Percentiles rank a stretch among this genome's conserved stretches.
Evolutionary conservation across 2,797 vertebrate species (phyloP).

Genomic region (Enteromius treurensis): DNA sequence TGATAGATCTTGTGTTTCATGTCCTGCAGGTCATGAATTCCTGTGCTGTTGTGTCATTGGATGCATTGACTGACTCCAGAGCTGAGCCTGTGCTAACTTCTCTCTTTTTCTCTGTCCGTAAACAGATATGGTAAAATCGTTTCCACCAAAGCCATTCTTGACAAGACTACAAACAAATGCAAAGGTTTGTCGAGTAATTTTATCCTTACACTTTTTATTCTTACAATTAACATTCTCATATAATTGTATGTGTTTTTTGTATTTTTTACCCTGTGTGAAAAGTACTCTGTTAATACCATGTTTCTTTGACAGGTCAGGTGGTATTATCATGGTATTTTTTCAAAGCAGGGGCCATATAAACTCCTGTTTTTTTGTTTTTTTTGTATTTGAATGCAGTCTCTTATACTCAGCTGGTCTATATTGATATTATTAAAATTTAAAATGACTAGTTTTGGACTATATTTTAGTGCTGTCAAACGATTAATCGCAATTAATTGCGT

Average conservation of each 20-base stretch:
- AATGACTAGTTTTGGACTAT: neutral
- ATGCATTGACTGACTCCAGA: slow-evolving; percentile 44
- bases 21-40: slow-evolving; percentile 49
- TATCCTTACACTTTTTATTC: slow-evolving; percentile 5
- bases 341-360: neutral
- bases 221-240: neutral
- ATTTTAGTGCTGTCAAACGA: neutral
- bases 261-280: neutral
- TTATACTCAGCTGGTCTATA: neutral
- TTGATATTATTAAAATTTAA: neutral
- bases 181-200: slow-evolving; percentile 85
- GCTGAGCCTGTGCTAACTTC: slow-evolving; percentile 36
- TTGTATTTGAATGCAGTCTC: neutral
- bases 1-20: slow-evolving; percentile 36
- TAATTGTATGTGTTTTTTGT: neutral
- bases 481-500: neutral
- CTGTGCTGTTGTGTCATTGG: slow-evolving; percentile 46
- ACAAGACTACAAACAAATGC: slow-evolving; percentile 99
- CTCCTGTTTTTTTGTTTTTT: neutral
- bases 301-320: neutral
- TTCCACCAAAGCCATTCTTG: slow-evolving; percentile 98
- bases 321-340: neutral
- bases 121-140: slow-evolving; percentile 97
- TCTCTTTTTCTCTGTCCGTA: slow-evolving; percentile 50
- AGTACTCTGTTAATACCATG: neutral